Evolutionary conservation across 1,140 invertebrate species (phyloP).

Genomic region (Macrocentrus cingulum): DNA sequence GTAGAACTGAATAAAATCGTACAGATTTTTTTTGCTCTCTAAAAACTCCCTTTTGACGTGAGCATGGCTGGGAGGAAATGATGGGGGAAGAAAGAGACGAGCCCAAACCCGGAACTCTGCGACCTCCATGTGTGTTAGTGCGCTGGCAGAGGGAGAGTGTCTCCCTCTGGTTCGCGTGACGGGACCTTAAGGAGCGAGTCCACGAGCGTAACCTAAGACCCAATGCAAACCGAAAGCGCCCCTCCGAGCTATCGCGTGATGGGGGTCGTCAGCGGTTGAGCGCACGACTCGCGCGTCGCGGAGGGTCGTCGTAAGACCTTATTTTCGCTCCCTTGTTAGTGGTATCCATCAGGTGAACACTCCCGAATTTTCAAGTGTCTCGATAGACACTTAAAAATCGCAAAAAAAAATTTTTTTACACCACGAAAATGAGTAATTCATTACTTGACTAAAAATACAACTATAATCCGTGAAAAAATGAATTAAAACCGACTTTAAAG

Average conservation of each 20-base stretch:
- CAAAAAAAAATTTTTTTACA: too few relatives aligned
- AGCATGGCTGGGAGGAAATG: conserved; percentile 7
- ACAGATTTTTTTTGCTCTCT: too few relatives aligned
- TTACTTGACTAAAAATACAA: too few relatives aligned
- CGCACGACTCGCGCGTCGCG: conserved; percentile 27
- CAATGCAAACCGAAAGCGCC: conserved; percentile 10
- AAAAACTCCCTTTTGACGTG: too few relatives aligned
- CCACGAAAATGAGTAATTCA: too few relatives aligned
- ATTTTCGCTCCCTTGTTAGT: background rate
- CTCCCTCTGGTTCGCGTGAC: conserved; percentile 34
- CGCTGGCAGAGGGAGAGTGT: conserved; percentile 19
- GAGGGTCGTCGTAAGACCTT: conserved; percentile 18
- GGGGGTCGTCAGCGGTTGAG: conserved; percentile 30
- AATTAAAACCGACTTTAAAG: too few relatives aligned
- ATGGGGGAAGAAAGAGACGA: conserved; percentile 11
- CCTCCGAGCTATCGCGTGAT: conserved; percentile 23
- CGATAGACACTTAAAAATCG: too few relatives aligned
- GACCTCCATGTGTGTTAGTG: too few relatives aligned
- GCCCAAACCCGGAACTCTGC: conserved; percentile 13
- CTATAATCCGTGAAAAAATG: too few relatives aligned
- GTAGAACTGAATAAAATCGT: too few relatives aligned
- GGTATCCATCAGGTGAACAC: background rate
- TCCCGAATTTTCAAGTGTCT: too few relatives aligned
- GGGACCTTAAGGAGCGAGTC: conserved; percentile 33
- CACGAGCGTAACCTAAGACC: conserved; percentile 34